Percentiles rank a stretch among this genome's conserved stretches.
Conservation (phyloP, 1,140 invertebrate species). For the Choristoneura fumiferana region DNA sequence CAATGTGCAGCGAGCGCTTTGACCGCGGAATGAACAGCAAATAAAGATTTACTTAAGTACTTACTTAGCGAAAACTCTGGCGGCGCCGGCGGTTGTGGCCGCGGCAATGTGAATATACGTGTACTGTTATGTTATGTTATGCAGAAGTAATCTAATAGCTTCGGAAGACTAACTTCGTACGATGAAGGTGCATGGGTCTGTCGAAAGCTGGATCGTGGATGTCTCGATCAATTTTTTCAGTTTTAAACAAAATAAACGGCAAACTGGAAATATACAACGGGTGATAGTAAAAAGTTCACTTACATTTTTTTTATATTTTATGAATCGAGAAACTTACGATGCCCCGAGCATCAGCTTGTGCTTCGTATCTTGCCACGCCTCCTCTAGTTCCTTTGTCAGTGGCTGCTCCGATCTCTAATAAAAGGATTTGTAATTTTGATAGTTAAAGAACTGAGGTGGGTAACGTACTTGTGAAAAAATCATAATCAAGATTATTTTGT, state of each 20-base stretch:
- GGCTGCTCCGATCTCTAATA: constrained; percentile 62
- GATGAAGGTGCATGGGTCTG: constrained; percentile 39
- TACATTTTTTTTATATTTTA: neutral
- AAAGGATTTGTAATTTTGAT: constrained; percentile 1
- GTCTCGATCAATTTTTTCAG: constrained; percentile 59
- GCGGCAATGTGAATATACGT: no score
- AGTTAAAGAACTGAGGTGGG: no score
- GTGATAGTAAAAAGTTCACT: neutral
- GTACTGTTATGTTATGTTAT: no score
- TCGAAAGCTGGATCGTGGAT: constrained; percentile 63
- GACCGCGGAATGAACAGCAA: no score
- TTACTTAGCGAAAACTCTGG: no score
- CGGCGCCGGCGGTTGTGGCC: no score
- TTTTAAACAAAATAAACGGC: constrained; percentile 68
- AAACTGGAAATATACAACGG: constrained; percentile 44
- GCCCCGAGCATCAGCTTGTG: constrained; percentile 66
- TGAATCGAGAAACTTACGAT: constrained; percentile 46
- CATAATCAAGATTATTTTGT: no score
- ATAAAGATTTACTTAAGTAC: no score
- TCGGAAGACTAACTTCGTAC: constrained; percentile 51
- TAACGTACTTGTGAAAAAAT: no score
- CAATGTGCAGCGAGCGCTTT: no score
- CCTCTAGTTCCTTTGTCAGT: constrained; percentile 57
- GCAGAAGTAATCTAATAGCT: no score
- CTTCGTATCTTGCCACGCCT: constrained; percentile 60